Conservation (phyloP, 2,888 invertebrate species). For the Lomographa bimaculata region DNA sequence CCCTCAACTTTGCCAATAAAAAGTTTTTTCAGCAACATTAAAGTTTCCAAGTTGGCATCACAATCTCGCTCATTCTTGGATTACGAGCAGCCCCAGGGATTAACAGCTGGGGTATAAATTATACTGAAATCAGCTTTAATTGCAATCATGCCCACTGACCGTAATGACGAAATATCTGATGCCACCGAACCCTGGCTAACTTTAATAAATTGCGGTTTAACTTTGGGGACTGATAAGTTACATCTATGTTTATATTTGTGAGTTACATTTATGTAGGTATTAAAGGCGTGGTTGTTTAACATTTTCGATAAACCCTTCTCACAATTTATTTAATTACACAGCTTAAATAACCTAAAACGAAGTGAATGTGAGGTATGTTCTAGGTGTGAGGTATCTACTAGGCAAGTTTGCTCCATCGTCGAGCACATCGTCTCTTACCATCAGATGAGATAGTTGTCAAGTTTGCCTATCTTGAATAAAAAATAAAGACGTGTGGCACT, state of each 20-base stretch:
- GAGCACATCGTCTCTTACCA: no score
- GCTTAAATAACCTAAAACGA: no score
- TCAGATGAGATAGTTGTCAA: no score
- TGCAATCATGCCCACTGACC: constrained; percentile 52
- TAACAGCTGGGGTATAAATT: constrained; percentile 47
- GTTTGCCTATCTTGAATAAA: no score
- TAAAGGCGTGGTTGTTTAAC: no score
- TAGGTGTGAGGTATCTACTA: no score
- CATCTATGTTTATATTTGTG: constrained; percentile 5
- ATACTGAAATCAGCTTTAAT: constrained; percentile 46
- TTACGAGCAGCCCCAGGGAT: constrained; percentile 39
- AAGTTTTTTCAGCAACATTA: constrained; percentile 28
- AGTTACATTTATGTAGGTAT: no score
- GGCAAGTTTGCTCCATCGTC: no score
- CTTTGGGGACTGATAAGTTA: constrained; percentile 11
- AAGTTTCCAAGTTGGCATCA: constrained; percentile 28
- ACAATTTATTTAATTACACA: no score
- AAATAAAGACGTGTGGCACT: no score
- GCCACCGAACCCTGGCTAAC: constrained; percentile 33
- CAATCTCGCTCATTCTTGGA: constrained; percentile 27
- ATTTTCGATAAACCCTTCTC: no score
- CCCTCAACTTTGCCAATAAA: constrained; percentile 35
- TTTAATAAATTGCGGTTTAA: constrained; percentile 33
- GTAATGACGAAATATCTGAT: constrained; percentile 44
- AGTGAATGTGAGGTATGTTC: no score